phyloP scores from a whole-genome alignment of 2,113 vertebrate species.

The Odontesthes bonariensis region DNA sequence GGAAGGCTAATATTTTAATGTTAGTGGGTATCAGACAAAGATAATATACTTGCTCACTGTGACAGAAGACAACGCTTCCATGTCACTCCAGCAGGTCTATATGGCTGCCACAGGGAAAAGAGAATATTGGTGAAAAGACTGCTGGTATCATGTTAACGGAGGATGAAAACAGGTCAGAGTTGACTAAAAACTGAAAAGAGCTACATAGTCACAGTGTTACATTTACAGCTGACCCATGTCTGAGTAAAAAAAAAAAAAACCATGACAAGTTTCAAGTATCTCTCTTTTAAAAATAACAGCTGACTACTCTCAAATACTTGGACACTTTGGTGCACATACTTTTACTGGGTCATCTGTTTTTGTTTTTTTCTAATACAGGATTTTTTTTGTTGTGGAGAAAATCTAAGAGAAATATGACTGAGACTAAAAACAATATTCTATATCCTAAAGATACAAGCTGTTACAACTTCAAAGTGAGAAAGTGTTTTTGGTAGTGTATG shows the following conservation, averaged over 20 bases:
- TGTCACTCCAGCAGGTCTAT: slow-evolving; percentile 3
- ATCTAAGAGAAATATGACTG: too few relatives aligned
- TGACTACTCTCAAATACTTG: too few relatives aligned
- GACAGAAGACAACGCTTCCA: slow-evolving; percentile 19
- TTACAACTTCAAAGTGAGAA: too few relatives aligned
- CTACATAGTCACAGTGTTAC: not conserved
- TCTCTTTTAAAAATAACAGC: too few relatives aligned
- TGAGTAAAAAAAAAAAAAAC: not conserved
- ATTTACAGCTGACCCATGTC: not conserved
- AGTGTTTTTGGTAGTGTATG: too few relatives aligned
- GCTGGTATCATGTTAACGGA: not conserved
- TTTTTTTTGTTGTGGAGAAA: too few relatives aligned
- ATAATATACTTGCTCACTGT: slow-evolving; percentile 17
- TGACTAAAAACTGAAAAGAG: not conserved
- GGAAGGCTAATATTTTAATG: slow-evolving; percentile 90
- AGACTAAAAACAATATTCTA: too few relatives aligned
- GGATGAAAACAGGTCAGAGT: not conserved
- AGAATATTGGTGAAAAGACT: not conserved
- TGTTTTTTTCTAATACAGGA: too few relatives aligned
- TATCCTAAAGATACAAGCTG: too few relatives aligned
- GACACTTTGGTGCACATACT: too few relatives aligned
- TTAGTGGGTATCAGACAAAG: slow-evolving; percentile 63
- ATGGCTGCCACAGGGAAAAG: not conserved
- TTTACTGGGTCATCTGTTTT: too few relatives aligned
- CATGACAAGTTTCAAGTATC: too few relatives aligned